Conservation (phyloP, 2,113 vertebrate species). For the Anser cygnoides region DNA sequence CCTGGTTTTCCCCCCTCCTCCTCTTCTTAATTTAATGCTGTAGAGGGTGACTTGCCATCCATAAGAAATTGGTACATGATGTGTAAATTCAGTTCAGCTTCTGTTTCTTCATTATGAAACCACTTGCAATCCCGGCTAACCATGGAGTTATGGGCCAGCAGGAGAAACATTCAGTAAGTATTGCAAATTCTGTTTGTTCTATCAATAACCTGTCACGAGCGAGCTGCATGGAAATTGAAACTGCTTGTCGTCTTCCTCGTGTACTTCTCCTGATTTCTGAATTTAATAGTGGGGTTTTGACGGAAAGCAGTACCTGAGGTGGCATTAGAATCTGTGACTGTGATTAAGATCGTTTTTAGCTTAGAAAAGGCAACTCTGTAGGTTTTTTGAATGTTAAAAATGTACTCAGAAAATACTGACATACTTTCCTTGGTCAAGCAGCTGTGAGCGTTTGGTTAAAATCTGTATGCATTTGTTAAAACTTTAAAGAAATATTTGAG, state of each 20-base stretch:
- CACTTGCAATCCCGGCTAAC: conserved; percentile 92
- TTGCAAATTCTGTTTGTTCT: conserved; percentile 74
- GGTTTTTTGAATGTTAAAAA: not conserved
- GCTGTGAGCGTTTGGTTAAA: not conserved
- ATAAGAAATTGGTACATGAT: conserved; percentile 85
- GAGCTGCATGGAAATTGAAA: conserved; percentile 62
- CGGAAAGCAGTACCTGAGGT: conserved; percentile 35
- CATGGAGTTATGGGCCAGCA: conserved; percentile 98
- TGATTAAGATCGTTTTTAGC: conserved; percentile 7
- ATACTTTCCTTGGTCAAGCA: not conserved
- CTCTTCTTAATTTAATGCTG: conserved; percentile 74
- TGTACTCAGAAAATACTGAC: not conserved
- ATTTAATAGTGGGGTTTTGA: not conserved
- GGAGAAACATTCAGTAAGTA: conserved; percentile 97
- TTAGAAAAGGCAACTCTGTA: conserved; percentile 19
- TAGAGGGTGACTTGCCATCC: conserved; percentile 80
- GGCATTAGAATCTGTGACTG: conserved; percentile 21
- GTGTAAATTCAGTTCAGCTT: conserved; percentile 85
- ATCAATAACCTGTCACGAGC: conserved; percentile 42
- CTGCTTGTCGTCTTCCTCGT: conserved; percentile 56
- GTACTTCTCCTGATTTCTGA: conserved; percentile 20
- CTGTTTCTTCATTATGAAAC: conserved; percentile 96
- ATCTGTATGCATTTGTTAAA: not conserved
- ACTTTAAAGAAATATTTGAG: conserved; percentile 27
- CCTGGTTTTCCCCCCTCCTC: conserved; percentile 66